Evolutionary conservation across 2,888 invertebrate genomes (phyloP).

Genomic region (Hyposoter dolosus): DNA sequence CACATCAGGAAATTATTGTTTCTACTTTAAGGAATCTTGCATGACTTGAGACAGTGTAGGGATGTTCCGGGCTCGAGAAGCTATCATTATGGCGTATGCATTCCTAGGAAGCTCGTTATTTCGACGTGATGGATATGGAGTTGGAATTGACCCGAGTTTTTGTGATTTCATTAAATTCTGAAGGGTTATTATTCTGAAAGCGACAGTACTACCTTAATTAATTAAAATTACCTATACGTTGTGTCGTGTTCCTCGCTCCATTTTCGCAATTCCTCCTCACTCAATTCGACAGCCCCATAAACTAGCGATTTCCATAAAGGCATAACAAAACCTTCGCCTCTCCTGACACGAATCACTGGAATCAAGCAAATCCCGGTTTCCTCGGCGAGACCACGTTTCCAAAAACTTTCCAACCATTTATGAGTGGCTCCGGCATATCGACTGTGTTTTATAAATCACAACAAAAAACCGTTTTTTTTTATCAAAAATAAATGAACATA

Average conservation of each 20-base stretch:
- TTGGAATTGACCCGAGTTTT: background rate
- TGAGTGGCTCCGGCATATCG: slow-evolving; percentile 80
- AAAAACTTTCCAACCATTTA: slow-evolving; percentile 85
- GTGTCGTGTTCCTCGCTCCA: slow-evolving; percentile 77
- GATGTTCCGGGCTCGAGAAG: background rate
- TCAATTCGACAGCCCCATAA: slow-evolving; percentile 84
- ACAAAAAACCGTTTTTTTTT: background rate
- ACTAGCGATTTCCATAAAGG: slow-evolving; percentile 85
- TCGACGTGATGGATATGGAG: background rate
- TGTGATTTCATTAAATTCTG: no score
- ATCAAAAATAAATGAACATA: no score
- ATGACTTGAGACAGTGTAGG: background rate
- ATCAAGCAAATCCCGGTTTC: slow-evolving; percentile 86
- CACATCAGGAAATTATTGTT: background rate
- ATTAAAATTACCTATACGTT: slow-evolving; percentile 82
- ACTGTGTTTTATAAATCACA: slow-evolving; percentile 66
- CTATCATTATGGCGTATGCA: background rate
- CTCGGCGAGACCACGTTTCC: slow-evolving; percentile 85
- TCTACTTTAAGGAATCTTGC: background rate
- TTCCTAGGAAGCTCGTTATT: background rate
- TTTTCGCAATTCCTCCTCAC: slow-evolving; percentile 79
- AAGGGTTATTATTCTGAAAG: no score
- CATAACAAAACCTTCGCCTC: slow-evolving; percentile 77
- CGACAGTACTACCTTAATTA: background rate
- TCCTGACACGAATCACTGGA: slow-evolving; percentile 84